Base-by-base conservation (phyloP, 2,888 invertebrate species). In the Melanotus villosus region DNA sequence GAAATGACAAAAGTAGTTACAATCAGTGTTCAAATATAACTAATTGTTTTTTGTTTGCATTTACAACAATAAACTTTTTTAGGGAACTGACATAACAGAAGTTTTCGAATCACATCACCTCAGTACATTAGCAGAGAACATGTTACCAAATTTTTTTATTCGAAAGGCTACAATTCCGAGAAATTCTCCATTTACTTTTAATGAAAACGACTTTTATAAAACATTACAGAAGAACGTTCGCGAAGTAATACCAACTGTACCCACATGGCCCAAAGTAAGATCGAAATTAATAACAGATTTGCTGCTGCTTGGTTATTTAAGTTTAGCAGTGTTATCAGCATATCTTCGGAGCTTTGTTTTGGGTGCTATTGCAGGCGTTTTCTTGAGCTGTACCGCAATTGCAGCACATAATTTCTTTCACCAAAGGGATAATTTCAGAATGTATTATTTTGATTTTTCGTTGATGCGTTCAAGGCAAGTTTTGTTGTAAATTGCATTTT, bases 401-500 rank as follows among this genome's bases (percentile, higher is more conserved):
- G 86, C 88, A 1, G 88, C 91, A 0, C 95, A 95, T 80, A 95
- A 94, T 81, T 95, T 90, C 79, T 90, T 94, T 76, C 95, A 95
- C 80, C 88, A 89, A 76, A 89, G 87, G 68, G 90, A 93, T 67
- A 93, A 91, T 80, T 93, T 92, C 88, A 88, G 93, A 63, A 94
- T 93, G 92, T 92, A 91, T 78, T 89, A 92, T 68, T 93, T 93
- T 77, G 92, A 94, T 78, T 84, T 95, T 70, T 87, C 88, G 12
- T 80, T 90, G 74, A 86, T 92, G 87, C 90, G 90, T 1, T 89
- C 90, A 54, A 87, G 88, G 90, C 90, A 81, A 79, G 78, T 73
- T 6, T 32, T 5, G 1, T 7, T 5, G 7, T 32, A 54, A 12
- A 32, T n/a, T 32, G 26, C 26, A 32, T 32, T 32, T 32, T 32